Evolutionary conservation across 92 coral and sea anemone species (phyloP), one percentile per base, ranked within the genome.

Genomic region (Meandrina meandrites): DNA sequence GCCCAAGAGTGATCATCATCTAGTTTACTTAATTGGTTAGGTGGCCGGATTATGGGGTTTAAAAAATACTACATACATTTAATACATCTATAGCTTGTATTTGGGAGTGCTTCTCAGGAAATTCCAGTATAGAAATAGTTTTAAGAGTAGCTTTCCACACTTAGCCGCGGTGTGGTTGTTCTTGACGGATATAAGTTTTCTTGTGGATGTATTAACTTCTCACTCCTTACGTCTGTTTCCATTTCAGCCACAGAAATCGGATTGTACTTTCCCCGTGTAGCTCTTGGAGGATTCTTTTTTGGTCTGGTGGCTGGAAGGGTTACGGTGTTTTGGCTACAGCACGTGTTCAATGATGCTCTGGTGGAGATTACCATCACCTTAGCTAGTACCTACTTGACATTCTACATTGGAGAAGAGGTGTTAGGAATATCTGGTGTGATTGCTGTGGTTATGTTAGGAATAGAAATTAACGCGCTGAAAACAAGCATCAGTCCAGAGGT

Each of bases 241-340:
- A 74, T 31, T 58, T 36, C 48, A 97, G 99, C 96, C 14, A 93
- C 98, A 31, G 98, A 95, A 83, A 97, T 97, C 47, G 99, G 99
- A 50, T 74, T 97, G 32, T 97, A 97, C 80, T 97, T 97, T 76
- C 99, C 99, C 12, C 99, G 98, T 21, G 99, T 97, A 21, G 97
- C 99, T 2, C 84, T 97, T 14, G 99, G 99, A 75, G 99, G 99
- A 32, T 97, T 94, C 87, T 91, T 97, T 45, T 97, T 97, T 79
- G 99, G 99, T 69, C 94, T 97, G 35, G 92, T 95, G 22, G 93
- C 90, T n/a, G 99, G 99, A 67, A 93, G 96, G 88, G 94, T 97
- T 30, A 96, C 98, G 8, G 99, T 97, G n/a, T 97, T 97, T 77
- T 97, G 99, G 99, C 94, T 97, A 21, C 99, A 97, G 81, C 99